A percentile compares a stretch with the other conserved stretches of the same genome.
Conservation (phyloP, 2,888 invertebrate genomes). For the Andrena dorsata region DNA sequence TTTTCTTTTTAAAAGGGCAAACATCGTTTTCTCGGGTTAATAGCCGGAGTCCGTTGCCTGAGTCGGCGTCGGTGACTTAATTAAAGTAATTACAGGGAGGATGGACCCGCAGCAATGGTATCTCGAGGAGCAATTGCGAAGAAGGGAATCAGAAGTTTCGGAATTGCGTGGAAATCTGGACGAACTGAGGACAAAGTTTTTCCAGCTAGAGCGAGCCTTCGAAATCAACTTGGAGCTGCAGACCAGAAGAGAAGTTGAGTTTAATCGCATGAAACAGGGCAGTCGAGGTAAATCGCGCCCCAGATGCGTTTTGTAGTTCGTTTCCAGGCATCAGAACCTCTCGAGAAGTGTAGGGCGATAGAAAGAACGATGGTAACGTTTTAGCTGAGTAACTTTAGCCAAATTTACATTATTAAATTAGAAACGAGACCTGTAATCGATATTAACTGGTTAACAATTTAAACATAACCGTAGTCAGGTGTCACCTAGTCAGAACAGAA, state of each 20-base stretch:
- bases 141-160: conserved; percentile 68
- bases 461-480: no score
- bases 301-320: neutral
- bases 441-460: no score
- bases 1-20: neutral
- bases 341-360: neutral
- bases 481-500: neutral
- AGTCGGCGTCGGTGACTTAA: conserved; percentile 44
- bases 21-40: conserved; percentile 5
- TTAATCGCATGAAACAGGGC: conserved; percentile 68
- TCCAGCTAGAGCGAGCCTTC: conserved; percentile 75
- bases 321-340: neutral
- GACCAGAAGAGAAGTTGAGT: conserved; percentile 66
- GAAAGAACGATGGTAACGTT: neutral
- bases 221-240: conserved; percentile 74
- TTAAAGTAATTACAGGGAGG: conserved; percentile 60
- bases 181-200: conserved; percentile 74
- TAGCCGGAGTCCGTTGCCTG: neutral
- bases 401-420: no score
- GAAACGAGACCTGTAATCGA: no score
- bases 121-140: conserved; percentile 56
- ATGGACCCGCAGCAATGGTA: conserved; percentile 49
- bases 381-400: neutral
- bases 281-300: conserved; percentile 61
- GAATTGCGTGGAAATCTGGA: conserved; percentile 69